Evolutionary conservation across 2,797 vertebrate genomes (phyloP).

Genomic region (Enteromius mattozi): DNA sequence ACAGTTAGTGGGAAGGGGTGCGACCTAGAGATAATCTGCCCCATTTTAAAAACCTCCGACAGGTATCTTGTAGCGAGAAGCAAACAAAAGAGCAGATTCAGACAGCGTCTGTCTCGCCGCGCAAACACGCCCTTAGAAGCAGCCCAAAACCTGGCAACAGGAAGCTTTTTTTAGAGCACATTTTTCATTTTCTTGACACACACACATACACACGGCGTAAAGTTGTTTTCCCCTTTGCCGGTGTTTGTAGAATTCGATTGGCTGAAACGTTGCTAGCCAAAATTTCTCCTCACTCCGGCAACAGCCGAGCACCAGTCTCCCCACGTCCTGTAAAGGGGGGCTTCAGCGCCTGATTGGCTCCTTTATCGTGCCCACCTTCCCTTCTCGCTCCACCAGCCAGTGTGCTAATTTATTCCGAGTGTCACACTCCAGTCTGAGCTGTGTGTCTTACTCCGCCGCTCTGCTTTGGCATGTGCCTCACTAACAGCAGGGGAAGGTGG

Average conservation of each 20-base stretch:
- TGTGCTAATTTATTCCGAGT: conserved; percentile 65
- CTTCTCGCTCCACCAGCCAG: conserved; percentile 67
- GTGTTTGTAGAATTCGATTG: conserved; percentile 78
- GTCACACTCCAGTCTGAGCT: conserved; percentile 63
- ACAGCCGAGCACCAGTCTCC: conserved; percentile 68
- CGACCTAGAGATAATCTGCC: conserved; percentile 44
- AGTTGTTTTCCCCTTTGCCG: conserved; percentile 78
- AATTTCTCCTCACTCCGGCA: conserved; percentile 70
- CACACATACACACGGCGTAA: conserved; percentile 66
- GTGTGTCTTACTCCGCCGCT: conserved; percentile 59
- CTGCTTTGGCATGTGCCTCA: conserved; percentile 57
- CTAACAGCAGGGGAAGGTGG: conserved; percentile 61
- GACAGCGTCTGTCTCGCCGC: conserved; percentile 49
- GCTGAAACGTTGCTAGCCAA: conserved; percentile 79
- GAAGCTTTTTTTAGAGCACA: conserved; percentile 66
- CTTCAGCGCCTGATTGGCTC: conserved; percentile 76
- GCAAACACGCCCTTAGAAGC: conserved; percentile 52
- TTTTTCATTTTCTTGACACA: conserved; percentile 66
- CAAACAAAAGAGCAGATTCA: conserved; percentile 57
- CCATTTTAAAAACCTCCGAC: conserved; percentile 33
- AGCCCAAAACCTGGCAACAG: conserved; percentile 63
- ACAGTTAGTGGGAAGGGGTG: conserved; percentile 15
- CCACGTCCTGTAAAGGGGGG: conserved; percentile 62
- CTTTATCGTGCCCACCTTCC: conserved; percentile 61
- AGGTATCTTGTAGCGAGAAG: conserved; percentile 36